These are phyloP conservation scores for Oppia nitens DNA, from an alignment of 1,140 invertebrate genomes.

Conservation along the genomic window DNA sequence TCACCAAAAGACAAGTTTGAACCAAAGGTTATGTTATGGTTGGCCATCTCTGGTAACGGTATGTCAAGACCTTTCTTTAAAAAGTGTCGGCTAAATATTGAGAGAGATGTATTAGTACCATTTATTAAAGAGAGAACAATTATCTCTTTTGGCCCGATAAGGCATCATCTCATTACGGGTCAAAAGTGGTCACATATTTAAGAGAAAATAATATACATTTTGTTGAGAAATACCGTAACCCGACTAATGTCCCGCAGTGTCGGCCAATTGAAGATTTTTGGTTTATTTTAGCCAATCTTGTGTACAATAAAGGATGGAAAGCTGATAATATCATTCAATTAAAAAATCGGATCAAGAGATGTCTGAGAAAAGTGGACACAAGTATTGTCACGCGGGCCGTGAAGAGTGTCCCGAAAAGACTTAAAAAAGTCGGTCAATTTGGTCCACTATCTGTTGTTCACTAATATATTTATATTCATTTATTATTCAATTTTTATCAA, in stretches of 20 bases:
- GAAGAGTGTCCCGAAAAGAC: not conserved
- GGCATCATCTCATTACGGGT: not conserved
- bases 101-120: not conserved
- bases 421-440: too few relatives aligned
- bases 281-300: not conserved
- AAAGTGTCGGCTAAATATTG: not conserved
- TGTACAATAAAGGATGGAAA: not conserved
- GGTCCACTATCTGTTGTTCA: too few relatives aligned
- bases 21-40: not conserved
- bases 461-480: too few relatives aligned
- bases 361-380: not conserved
- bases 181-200: not conserved
- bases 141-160: conserved; percentile 4
- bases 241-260: conserved; percentile 1
- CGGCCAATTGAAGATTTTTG: not conserved
- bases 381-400: not conserved
- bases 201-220: not conserved
- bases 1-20: not conserved
- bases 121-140: too few relatives aligned
- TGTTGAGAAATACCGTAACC: not conserved
- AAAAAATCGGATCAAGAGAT: not conserved
- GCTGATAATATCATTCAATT: not conserved
- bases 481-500: too few relatives aligned
- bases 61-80: not conserved
- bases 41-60: not conserved